Base-by-base conservation (phyloP, 2,113 vertebrate genomes). In the Triplophysa tibetana region DNA sequence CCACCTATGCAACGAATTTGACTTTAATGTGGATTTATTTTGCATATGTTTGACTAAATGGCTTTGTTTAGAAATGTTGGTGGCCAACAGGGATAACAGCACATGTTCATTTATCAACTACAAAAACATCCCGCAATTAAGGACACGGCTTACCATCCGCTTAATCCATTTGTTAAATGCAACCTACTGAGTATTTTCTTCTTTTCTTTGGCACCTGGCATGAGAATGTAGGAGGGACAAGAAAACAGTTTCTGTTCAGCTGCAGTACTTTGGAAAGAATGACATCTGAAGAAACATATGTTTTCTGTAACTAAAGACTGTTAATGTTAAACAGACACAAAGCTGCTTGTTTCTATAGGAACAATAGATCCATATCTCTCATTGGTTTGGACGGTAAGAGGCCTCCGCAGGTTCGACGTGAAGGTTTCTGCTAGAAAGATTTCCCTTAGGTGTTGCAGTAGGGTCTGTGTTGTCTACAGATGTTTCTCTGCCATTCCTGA, bases 381-480 rank as follows among this genome's bases (percentile, higher is more conserved):
- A 16, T 52, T 14, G 43, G 50, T 17, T 52, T 52, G 50, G 50
- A 52, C 14, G 11, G 70, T 21, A 14, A 23, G 26, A 58, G n/a
- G 19, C 3, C 5, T 19, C 54, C 23, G 12, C 70, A 74, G 33
- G 13, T 43, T n/a, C 2, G 26, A 48, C 21, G 26, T 17, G 38
- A 63, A 74, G n/a, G 70, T 74, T 74, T 73, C 7, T 73, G 70
- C 38, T 38, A 12, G 29, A 73, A 73, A 60, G 70, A 23, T 73
- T 60, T 61, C 1, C 23, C 23, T 21, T 52, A 17, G 50, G 65
- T 5, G 8, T 54, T 70, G 48, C 48, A 19, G 5, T 72, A 8
- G 17, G 11, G 21, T 38, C 19, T 21, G 16, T 69, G 45, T 26
- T 60, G n/a, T 43, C 29, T n/a, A 52, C 67, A 45, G 19, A 21